Base-by-base conservation (phyloP, 2,797 vertebrate species). In the Chaetodon trifasciatus region DNA sequence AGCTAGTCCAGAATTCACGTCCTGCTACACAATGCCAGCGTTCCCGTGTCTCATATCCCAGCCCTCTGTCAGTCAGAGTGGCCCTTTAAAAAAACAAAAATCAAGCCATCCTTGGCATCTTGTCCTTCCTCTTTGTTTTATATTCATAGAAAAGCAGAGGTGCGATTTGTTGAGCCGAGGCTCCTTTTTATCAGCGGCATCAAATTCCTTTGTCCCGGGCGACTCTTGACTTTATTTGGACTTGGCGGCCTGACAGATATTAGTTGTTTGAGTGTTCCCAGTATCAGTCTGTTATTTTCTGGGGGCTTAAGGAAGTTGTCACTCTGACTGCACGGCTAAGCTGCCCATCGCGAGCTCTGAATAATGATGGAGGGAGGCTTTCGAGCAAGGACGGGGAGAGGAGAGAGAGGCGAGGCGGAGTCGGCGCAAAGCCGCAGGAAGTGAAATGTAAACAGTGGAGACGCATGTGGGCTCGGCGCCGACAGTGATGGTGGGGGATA, bases 251-350 rank as follows among this genome's bases (percentile, higher is more conserved):
- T 23, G 49, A 68, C 46, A 68, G 61, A 50, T 61, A 32, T 71
- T 50, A 47, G 70, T 53, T 64, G 77, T 70, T 58, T 24, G 65
- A 74, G 57, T 1, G n/a, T 24, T 57, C 67, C 23, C 4, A 50
- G 46, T 65, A 65, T 80, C 67, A 39, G 62, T 63, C 47, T 76
- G 58, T 79, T 76, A 57, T 81, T 83, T 85, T 72, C 62, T 23
- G 12, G 69, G 79, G 60, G 78, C 63, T 81, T 76, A 62, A 77
- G 67, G 39, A 63, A 72, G 73, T 78, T 74, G 74, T 74, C 74
- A 49, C 61, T 81, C 49, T 39, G 70, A 47, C 73, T 65, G 65
- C 24, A 8, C 1, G 70, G 64, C 78, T 50, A 39, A 70, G 53
- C 47, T 63, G 58, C 46, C 47, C 49, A 8, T 70, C 58, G 52